A percentile compares a stretch with the other conserved stretches of the same genome.
These are phyloP conservation scores for Coracopsis vasa DNA, from an alignment of 2,113 vertebrate genomes.

Conservation along the genomic window DNA sequence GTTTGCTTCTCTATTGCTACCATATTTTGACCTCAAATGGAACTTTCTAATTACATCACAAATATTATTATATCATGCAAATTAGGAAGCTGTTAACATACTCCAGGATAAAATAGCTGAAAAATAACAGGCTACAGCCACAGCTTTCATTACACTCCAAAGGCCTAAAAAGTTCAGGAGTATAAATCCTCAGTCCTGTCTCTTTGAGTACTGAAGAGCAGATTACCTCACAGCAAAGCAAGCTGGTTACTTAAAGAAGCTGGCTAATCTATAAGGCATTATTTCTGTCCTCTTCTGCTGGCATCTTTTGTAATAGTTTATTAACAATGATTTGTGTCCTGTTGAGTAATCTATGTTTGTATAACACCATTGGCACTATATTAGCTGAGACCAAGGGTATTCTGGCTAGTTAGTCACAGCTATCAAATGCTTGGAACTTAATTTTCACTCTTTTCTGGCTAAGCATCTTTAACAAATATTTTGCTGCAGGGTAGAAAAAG, in stretches of 20 bases:
- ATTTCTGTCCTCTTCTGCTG: slow-evolving; percentile 24
- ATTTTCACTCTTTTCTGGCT: slow-evolving; percentile 46
- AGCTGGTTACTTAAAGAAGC: slow-evolving; percentile 11
- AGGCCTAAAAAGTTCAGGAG: not conserved
- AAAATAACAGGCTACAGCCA: slow-evolving; percentile 13
- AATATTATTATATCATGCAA: slow-evolving; percentile 60
- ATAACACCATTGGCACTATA: slow-evolving; percentile 8
- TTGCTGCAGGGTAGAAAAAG: slow-evolving; percentile 32
- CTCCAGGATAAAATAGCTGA: slow-evolving; percentile 23
- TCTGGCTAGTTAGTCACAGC: slow-evolving; percentile 29
- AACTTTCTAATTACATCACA: slow-evolving; percentile 59
- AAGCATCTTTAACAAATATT: slow-evolving; percentile 38
- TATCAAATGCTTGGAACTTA: slow-evolving; percentile 37
- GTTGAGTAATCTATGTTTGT: slow-evolving; percentile 55
- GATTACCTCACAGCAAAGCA: slow-evolving; percentile 12
- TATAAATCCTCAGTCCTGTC: not conserved
- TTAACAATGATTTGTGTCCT: slow-evolving; percentile 42
- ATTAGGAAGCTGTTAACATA: slow-evolving; percentile 41
- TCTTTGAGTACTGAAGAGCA: not conserved
- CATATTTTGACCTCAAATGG: slow-evolving; percentile 63
- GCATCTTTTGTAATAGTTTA: slow-evolving; percentile 33
- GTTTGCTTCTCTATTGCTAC: slow-evolving; percentile 64
- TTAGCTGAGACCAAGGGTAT: slow-evolving; percentile 11
- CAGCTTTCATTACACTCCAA: slow-evolving; percentile 26
- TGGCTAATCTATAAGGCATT: not conserved